Conservation (phyloP, 2,888 invertebrate genomes). For the Diarsia brunnea region DNA sequence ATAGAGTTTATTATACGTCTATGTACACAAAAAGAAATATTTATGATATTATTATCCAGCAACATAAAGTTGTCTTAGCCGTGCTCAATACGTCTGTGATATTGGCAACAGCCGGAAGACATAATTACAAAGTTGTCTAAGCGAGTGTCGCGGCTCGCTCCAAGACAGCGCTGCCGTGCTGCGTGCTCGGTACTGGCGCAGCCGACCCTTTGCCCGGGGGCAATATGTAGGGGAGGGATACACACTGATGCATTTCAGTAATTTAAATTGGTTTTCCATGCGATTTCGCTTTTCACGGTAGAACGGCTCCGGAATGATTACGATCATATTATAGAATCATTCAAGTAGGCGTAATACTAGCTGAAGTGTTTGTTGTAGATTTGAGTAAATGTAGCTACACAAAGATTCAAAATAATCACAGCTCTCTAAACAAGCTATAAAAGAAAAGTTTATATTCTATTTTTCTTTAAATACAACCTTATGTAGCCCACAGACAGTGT, state of each 20-base stretch:
- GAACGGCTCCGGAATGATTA: constrained; percentile 14
- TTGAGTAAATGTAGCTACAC: background rate
- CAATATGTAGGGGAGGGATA: constrained; percentile 27
- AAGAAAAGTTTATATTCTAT: background rate
- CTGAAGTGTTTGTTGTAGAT: background rate
- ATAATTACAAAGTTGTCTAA: constrained; percentile 55
- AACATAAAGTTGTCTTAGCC: constrained; percentile 46
- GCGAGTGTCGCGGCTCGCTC: constrained; percentile 32
- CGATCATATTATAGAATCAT: constrained; percentile 3
- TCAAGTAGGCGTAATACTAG: background rate
- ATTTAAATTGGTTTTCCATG: constrained; percentile 55
- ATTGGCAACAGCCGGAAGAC: constrained; percentile 56
- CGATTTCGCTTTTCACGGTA: constrained; percentile 52
- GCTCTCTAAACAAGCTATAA: background rate
- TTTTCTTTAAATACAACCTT: background rate
- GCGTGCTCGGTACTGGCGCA: background rate
- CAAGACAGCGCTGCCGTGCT: background rate
- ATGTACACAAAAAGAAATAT: constrained; percentile 26
- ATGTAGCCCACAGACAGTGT: background rate
- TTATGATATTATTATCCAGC: constrained; percentile 26
- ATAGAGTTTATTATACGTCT: background rate
- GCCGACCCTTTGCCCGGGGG: constrained; percentile 33
- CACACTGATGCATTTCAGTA: constrained; percentile 45
- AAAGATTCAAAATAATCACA: background rate
- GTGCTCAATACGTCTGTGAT: constrained; percentile 47